Evolutionary conservation across 2,797 vertebrate genomes (phyloP), one percentile per base, ranked within the genome.

Genomic region (Tympanoctomys barrerae): DNA sequence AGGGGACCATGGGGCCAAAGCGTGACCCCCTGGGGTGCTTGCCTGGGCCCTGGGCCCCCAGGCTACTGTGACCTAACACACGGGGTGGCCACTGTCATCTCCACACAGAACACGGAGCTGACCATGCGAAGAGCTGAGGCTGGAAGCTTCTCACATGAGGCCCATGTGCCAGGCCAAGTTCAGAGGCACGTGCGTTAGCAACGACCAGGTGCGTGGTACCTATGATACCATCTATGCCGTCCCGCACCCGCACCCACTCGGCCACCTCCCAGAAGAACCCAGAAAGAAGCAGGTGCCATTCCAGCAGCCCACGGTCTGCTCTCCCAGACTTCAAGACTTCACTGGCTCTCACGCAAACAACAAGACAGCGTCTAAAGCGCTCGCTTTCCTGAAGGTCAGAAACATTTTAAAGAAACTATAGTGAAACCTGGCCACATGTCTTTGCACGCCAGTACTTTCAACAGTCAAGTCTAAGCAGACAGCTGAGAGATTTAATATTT

Each of bases 401-500:
- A 64, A 52, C 57, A 88, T 46, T 89, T 59, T 61, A 85, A 94
- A 95, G 89, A 93, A 71, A 90, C 71, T 22, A 79, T 3, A 89
- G n/a, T 85, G 91, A 96, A 90, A 94, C 12, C 42, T 39, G 78
- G 81, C 52, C n/a, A 80, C 61, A 81, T 61, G 16, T 62, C 52
- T 88, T 64, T 71, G 80, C 80, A 85, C 24, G 33, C n/a, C 10
- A 49, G 61, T 18, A 12, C 71, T 93, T 94, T 92, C 73, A 70
- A 83, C 59, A 36, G 19, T 80, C 57, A 93, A 83, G 80, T 66
- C 62, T 33, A 80, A 94, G 94, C 52, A 94, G 59, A 62, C 26
- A 91, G 75, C 36, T 49, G n/a, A 86, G 81, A 91, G 89, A 90
- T 71, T 86, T 89, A 87, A 91, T 96, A 57, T 77, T 86, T 71